Conservation (phyloP, 2,797 vertebrate genomes). For the Morelia viridis region DNA sequence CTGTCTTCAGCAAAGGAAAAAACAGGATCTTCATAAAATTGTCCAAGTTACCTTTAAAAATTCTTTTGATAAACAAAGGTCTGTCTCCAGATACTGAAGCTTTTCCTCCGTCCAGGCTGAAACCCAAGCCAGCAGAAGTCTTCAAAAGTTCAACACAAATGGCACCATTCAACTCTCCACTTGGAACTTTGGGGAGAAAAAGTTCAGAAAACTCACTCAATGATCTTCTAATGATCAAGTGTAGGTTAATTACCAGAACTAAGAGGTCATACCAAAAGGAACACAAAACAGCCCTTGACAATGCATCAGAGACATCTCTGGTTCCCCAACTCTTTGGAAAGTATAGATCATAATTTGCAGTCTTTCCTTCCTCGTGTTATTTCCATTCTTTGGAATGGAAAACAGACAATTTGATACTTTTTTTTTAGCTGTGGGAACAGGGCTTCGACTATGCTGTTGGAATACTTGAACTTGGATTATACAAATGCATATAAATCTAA, state of each 20-base stretch:
- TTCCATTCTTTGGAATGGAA: slow-evolving; percentile 1
- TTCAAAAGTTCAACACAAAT: slow-evolving; percentile 85
- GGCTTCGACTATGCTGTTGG: not conserved
- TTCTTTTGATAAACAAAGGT: slow-evolving; percentile 85
- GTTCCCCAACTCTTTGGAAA: not conserved
- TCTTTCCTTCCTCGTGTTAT: not conserved
- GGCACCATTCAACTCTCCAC: slow-evolving; percentile 72
- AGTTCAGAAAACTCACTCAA: not conserved
- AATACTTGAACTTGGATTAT: slow-evolving; percentile 25
- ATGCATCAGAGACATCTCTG: not conserved
- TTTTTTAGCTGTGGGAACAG: not conserved
- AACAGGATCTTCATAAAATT: not conserved
- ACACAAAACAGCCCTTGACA: not conserved
- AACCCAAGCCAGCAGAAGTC: slow-evolving; percentile 87
- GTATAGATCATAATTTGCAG: not conserved
- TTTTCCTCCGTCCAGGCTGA: slow-evolving; percentile 89
- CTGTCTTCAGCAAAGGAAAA: not conserved
- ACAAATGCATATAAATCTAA: slow-evolving; percentile 18
- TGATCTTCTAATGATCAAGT: not conserved
- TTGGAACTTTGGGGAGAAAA: slow-evolving; percentile 67
- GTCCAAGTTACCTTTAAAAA: slow-evolving; percentile 85
- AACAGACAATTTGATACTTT: not conserved
- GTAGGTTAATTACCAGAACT: not conserved
- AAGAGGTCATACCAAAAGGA: not conserved
- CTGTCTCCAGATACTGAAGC: slow-evolving; percentile 82